Conservation (phyloP, 1,140 invertebrate genomes). For the Nymphalis io region DNA sequence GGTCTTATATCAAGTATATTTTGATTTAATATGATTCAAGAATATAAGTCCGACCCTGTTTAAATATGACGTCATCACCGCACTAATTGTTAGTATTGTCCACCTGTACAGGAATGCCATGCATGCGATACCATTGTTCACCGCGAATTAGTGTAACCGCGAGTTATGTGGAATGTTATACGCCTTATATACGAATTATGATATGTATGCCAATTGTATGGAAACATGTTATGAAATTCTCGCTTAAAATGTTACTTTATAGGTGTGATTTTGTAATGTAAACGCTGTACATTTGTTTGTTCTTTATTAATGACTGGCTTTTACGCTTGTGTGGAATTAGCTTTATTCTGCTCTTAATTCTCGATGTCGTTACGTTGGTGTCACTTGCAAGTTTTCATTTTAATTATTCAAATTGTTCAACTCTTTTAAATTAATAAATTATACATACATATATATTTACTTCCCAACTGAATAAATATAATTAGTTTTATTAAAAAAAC, state of each 20-base stretch:
- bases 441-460: too few relatives aligned
- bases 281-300: neutral
- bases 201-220: conserved; percentile 9
- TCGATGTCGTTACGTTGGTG: too few relatives aligned
- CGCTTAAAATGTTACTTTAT: conserved; percentile 6
- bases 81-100: conserved; percentile 40
- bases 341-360: neutral
- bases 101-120: conserved; percentile 39
- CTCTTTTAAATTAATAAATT: too few relatives aligned
- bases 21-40: too few relatives aligned
- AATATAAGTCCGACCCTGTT: neutral
- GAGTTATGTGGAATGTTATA: conserved; percentile 39
- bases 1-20: too few relatives aligned
- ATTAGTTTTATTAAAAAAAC: too few relatives aligned
- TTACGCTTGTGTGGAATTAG: neutral
- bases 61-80: conserved; percentile 9
- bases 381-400: too few relatives aligned
- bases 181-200: conserved; percentile 36
- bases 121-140: conserved; percentile 37
- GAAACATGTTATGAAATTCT: conserved; percentile 6
- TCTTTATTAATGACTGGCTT: neutral
- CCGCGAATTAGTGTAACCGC: conserved; percentile 38
- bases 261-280: conserved; percentile 2
- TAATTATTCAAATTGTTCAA: too few relatives aligned
- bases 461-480: too few relatives aligned